Conservation (phyloP, 92 coral and sea anemone genomes). For the Metridium senile region DNA sequence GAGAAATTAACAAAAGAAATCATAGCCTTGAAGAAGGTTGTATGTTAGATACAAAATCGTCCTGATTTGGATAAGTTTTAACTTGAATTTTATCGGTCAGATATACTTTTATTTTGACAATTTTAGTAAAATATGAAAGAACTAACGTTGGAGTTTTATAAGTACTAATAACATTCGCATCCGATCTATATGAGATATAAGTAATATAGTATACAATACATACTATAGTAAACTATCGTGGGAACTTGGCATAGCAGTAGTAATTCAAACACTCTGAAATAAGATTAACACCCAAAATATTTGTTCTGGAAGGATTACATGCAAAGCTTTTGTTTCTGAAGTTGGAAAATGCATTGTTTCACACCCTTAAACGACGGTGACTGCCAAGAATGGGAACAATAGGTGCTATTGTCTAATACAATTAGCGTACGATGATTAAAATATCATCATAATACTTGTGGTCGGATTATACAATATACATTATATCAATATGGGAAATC, state of each 20-base stretch:
- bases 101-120: too few relatives aligned
- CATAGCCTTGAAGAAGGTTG: too few relatives aligned
- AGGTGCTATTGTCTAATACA: constrained; percentile 5
- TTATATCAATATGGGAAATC: constrained; percentile 12
- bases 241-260: constrained; percentile 13
- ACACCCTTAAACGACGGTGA: background rate
- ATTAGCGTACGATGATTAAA: background rate
- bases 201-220: too few relatives aligned
- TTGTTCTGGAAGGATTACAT: background rate
- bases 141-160: background rate
- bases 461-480: background rate
- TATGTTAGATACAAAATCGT: too few relatives aligned
- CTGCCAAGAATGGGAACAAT: constrained; percentile 12
- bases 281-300: background rate
- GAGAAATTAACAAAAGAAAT: too few relatives aligned
- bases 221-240: background rate
- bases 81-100: too few relatives aligned
- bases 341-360: background rate
- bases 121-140: background rate
- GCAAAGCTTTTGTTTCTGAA: background rate
- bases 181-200: too few relatives aligned
- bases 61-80: too few relatives aligned
- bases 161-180: too few relatives aligned
- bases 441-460: background rate
- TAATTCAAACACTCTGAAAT: background rate